phyloP scores from a whole-genome alignment of 2,113 vertebrate species.

The Leptodactylus fuscus region DNA sequence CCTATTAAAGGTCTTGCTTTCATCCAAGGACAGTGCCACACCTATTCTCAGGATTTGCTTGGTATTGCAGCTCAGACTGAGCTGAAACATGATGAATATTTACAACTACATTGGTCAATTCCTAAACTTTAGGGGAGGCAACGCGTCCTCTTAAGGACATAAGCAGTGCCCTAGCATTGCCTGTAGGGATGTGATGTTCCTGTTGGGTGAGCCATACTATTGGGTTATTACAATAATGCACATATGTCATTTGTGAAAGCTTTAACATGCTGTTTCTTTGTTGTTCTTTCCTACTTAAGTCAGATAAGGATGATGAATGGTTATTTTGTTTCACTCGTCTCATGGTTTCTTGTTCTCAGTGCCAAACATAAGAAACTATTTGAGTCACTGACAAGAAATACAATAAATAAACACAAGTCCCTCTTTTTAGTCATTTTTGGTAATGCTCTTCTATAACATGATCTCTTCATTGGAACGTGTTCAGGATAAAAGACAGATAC shows the following conservation, averaged over 20 bases:
- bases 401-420: conserved; percentile 41
- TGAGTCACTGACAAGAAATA: conserved; percentile 32
- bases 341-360: conserved; percentile 28
- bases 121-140: no score
- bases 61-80: no score
- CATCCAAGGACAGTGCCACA: no score
- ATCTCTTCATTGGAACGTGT: conserved; percentile 4
- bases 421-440: conserved; percentile 47
- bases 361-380: conserved; percentile 45
- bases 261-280: conserved; percentile 1
- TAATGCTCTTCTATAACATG: conserved; percentile 33
- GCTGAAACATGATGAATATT: no score
- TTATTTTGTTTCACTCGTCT: conserved; percentile 37
- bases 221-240: background rate
- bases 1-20: no score
- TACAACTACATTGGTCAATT: no score
- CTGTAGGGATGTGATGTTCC: background rate
- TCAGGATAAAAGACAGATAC: conserved; percentile 40
- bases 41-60: no score
- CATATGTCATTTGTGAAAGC: conserved; percentile 12
- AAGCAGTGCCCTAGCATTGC: no score
- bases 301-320: conserved; percentile 49
- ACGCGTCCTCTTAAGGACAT: no score
- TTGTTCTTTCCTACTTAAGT: conserved; percentile 19
- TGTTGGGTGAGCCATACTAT: background rate